phyloP scores from a whole-genome alignment of 2,888 invertebrate species.

The Nemoura dubitans region DNA sequence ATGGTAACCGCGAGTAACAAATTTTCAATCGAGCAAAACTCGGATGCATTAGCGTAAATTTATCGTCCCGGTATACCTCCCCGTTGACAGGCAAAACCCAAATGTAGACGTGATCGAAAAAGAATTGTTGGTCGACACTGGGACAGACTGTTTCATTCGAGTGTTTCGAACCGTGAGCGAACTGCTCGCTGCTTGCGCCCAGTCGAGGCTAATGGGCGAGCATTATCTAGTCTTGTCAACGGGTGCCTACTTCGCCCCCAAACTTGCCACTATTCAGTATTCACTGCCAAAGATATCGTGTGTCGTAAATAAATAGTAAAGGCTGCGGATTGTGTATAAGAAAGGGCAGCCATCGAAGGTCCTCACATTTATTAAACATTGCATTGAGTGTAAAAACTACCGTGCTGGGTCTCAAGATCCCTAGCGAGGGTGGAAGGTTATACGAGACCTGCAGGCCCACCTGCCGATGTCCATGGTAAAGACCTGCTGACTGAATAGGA shows the following conservation, averaged over 20 bases:
- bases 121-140: not conserved
- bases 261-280: not conserved
- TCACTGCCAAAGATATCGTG: not conserved
- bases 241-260: not conserved
- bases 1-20: not conserved
- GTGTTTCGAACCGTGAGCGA: not conserved
- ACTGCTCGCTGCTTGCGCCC: not conserved
- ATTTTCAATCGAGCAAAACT: not conserved
- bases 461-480: constrained; percentile 31
- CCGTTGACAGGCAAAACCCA: not conserved
- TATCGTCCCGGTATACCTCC: too few relatives aligned
- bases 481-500: constrained; percentile 40
- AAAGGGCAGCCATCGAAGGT: not conserved
- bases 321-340: not conserved
- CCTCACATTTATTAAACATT: not conserved
- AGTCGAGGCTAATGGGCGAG: not conserved
- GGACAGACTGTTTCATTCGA: not conserved
- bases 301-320: not conserved
- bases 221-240: constrained; percentile 3
- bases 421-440: not conserved
- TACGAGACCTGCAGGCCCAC: constrained; percentile 25
- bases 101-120: not conserved
- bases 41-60: too few relatives aligned
- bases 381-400: constrained; percentile 7
- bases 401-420: not conserved